Conservation (phyloP, 2,888 invertebrate genomes). For the Drepana falcataria region DNA sequence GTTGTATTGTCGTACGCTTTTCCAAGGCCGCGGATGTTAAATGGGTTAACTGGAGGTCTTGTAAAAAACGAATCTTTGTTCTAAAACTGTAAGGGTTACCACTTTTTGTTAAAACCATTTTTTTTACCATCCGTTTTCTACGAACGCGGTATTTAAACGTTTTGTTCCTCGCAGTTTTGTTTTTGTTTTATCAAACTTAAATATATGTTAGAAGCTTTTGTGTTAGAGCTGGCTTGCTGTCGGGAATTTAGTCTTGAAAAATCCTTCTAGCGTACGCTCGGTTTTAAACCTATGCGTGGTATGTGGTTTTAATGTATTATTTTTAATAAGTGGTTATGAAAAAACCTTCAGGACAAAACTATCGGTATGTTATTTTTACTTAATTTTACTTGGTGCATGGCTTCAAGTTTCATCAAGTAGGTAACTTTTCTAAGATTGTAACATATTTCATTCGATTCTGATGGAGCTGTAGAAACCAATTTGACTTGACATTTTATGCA, state of each 20-base stretch:
- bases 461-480: too few species aligned
- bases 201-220: conserved; percentile 74
- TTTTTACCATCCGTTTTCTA: conserved; percentile 55
- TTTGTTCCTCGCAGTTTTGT: conserved; percentile 61
- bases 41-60: conserved; percentile 44
- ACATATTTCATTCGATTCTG: too few species aligned
- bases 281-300: conserved; percentile 28
- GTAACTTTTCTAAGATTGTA: too few species aligned
- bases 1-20: conserved; percentile 10
- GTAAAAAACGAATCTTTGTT: conserved; percentile 52
- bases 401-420: too few species aligned
- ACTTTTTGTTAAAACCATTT: conserved; percentile 42
- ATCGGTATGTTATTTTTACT: too few species aligned
- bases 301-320: not conserved
- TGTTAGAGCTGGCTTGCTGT: conserved; percentile 57
- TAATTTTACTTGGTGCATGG: too few species aligned
- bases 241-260: conserved; percentile 70
- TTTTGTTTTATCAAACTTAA: conserved; percentile 70
- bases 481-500: too few species aligned
- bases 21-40: conserved; percentile 42
- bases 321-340: not conserved
- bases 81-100: conserved; percentile 59
- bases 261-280: conserved; percentile 65
- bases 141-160: conserved; percentile 63
- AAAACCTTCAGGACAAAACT: too few species aligned